phyloP scores from a whole-genome alignment of 2,888 invertebrate species.

The Hirtodrosophila trivittata region DNA sequence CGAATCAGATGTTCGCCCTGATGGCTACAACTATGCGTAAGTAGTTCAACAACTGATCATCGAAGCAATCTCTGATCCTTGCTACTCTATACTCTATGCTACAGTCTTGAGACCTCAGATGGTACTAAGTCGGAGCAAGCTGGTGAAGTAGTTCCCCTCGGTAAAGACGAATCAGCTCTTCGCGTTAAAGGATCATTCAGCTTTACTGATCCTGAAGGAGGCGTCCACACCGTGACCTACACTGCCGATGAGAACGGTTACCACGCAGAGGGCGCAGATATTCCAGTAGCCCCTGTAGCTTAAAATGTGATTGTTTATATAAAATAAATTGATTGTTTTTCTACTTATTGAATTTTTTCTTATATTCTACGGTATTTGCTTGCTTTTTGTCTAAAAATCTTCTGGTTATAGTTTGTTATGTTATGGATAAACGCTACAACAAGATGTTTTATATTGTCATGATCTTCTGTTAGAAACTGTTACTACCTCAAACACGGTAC shows the following conservation, averaged over 20 bases:
- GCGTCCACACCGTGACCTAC: conserved; percentile 85
- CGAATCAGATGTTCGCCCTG: conserved; percentile 82
- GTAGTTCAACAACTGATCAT: conserved; percentile 9
- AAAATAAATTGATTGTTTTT: no score
- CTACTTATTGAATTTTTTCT: no score
- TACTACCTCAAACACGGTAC: no score
- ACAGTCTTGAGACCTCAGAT: conserved; percentile 68
- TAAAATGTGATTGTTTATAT: conserved; percentile 11
- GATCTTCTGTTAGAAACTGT: no score
- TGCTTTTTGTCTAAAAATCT: no score
- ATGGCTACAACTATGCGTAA: conserved; percentile 84
- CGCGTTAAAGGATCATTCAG: conserved; percentile 74
- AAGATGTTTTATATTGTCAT: no score
- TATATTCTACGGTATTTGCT: no score
- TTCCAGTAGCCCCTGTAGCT: conserved; percentile 80
- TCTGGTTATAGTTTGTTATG: no score
- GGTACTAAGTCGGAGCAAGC: conserved; percentile 56
- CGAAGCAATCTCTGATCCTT: no score
- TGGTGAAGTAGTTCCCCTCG: conserved; percentile 54
- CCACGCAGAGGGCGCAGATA: conserved; percentile 84
- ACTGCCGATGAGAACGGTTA: conserved; percentile 81
- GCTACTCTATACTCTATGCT: background rate
- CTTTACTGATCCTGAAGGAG: conserved; percentile 86
- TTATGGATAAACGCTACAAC: no score
- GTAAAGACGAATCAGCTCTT: conserved; percentile 73